A percentile compares a stretch with the other conserved stretches of the same genome.
These are phyloP conservation scores for Caenorhabditis parvicauda DNA, from an alignment of 2,888 invertebrate genomes.

Conservation along the genomic window DNA sequence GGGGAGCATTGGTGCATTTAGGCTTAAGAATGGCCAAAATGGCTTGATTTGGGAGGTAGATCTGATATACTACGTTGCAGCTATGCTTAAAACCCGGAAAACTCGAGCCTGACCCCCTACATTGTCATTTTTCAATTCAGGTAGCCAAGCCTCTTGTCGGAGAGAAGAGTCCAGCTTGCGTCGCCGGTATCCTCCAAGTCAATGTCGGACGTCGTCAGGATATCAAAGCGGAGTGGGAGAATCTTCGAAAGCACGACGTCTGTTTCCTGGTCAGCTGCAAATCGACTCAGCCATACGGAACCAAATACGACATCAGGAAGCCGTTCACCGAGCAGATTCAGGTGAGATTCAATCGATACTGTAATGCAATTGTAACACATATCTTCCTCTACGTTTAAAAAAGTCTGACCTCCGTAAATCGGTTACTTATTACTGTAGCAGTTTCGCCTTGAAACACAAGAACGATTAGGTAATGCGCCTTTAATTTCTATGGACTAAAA, in stretches of 20 bases:
- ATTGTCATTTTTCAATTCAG: slow-evolving; percentile 62
- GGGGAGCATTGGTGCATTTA: too few species aligned
- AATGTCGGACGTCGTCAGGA: slow-evolving; percentile 85
- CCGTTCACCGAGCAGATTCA: slow-evolving; percentile 49
- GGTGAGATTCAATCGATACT: slow-evolving; percentile 69
- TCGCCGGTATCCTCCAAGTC: slow-evolving; percentile 89
- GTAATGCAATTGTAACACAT: background rate
- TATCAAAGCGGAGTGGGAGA: slow-evolving; percentile 95
- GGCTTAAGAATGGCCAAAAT: too few species aligned
- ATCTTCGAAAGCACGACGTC: slow-evolving; percentile 91
- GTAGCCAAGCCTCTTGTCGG: slow-evolving; percentile 71
- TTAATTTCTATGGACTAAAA: too few species aligned
- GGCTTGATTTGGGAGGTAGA: too few species aligned
- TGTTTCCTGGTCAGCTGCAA: slow-evolving; percentile 83
- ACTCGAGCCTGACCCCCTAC: too few species aligned
- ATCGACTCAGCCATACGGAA: slow-evolving; percentile 80
- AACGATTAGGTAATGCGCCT: too few species aligned
- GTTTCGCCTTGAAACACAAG: too few species aligned
- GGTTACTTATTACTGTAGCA: too few species aligned
- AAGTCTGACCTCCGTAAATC: too few species aligned
- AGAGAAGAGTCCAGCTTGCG: slow-evolving; percentile 89
- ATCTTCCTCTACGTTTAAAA: too few species aligned
- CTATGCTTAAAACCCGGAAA: too few species aligned
- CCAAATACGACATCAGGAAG: slow-evolving; percentile 56
- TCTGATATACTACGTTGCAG: too few species aligned